These are phyloP conservation scores for Anguilla rostrata DNA, from an alignment of 2,113 vertebrate genomes.

Conservation along the genomic window DNA sequence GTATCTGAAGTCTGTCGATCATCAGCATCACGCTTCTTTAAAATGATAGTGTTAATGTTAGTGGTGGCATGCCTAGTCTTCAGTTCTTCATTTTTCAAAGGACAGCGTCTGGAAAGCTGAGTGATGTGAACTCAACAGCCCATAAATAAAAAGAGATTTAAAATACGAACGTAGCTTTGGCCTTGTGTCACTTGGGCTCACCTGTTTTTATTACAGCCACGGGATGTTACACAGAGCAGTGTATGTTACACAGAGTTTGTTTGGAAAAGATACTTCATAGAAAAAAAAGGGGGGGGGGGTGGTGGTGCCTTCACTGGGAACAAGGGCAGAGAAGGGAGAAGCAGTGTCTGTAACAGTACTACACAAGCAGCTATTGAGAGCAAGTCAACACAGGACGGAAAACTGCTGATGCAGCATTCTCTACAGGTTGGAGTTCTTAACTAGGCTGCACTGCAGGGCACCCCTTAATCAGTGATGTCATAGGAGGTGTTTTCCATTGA, in stretches of 20 bases:
- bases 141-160: slow-evolving; percentile 28
- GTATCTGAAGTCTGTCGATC: background rate
- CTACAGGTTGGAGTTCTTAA: too few relatives aligned
- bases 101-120: slow-evolving; percentile 19
- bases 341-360: too few relatives aligned
- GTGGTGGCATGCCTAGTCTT: background rate
- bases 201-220: background rate
- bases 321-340: background rate
- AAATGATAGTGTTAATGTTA: slow-evolving; percentile 14
- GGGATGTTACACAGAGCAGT: background rate
- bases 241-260: background rate
- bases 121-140: slow-evolving; percentile 8
- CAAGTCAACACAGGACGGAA: too few relatives aligned
- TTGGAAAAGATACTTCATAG: background rate
- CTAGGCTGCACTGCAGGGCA: too few relatives aligned
- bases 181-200: background rate
- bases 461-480: too few relatives aligned
- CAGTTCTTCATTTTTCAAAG: background rate
- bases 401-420: too few relatives aligned
- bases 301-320: background rate
- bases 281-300: background rate
- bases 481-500: too few relatives aligned
- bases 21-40: slow-evolving; percentile 18
- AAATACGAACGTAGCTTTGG: background rate
- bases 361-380: too few relatives aligned